Evolutionary conservation across 2,888 invertebrate genomes (phyloP), one percentile per base, ranked within the genome.

Genomic region (Macrosoma leucophasiata): DNA sequence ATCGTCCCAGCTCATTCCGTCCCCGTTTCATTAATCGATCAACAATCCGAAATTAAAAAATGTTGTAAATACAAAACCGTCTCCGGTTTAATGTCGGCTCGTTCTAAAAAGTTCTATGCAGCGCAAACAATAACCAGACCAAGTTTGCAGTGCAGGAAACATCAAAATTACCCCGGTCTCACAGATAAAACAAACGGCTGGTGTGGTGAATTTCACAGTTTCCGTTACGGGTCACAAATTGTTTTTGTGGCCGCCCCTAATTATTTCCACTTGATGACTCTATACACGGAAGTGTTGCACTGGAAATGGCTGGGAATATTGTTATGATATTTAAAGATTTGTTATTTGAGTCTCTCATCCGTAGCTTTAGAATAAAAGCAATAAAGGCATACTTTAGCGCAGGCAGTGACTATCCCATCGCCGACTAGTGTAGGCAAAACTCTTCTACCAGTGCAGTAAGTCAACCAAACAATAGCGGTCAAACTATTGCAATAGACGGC

Each of bases 261-360:
- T 77, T 77, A 78, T 78, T 79, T 78, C 68, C 73, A 75, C 69
- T 74, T 71, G 66, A 72, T 70, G 78, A 67, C 62, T 71, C 63
- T 61, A 36, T 42, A 37, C 41, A 20, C 11, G 23, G 37, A 41
- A 29, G 15, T 35, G 21, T 38, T 21, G 24, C 13, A n/a, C 29
- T 36, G 3, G 22, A 21, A 20, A 18, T 17, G n/a, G n/a, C n/a
- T n/a, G n/a, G n/a, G n/a, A n/a, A n/a, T n/a, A n/a, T n/a, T n/a
- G n/a, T n/a, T n/a, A n/a, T n/a, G n/a, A n/a, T n/a, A n/a, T n/a
- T n/a, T n/a, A n/a, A n/a, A n/a, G n/a, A n/a, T n/a, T n/a, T n/a
- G n/a, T n/a, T n/a, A n/a, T n/a, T n/a, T n/a, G n/a, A n/a, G n/a
- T n/a, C n/a, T n/a, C n/a, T n/a, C n/a, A n/a, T n/a, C n/a, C n/a